These are phyloP conservation scores for Stigmatopora nigra DNA, from an alignment of 2,113 vertebrate genomes.

Conservation along the genomic window DNA sequence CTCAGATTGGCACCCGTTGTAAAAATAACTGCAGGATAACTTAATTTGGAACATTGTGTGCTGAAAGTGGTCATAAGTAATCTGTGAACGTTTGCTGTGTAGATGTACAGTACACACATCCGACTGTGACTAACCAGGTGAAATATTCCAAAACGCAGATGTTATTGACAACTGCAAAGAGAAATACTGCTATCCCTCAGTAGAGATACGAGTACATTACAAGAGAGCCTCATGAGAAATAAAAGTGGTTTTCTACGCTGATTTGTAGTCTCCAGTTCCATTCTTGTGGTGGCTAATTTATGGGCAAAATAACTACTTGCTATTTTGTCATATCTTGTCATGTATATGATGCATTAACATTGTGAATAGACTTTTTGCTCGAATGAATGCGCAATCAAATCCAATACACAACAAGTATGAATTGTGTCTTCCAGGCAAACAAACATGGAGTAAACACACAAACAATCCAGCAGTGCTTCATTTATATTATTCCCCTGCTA, in stretches of 20 bases:
- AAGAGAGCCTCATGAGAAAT: conserved; percentile 68
- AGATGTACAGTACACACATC: conserved; percentile 36
- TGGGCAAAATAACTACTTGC: conserved; percentile 45
- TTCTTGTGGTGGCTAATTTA: conserved; percentile 18
- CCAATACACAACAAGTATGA: conserved; percentile 30
- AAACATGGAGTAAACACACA: conserved; percentile 28
- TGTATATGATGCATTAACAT: conserved; percentile 51
- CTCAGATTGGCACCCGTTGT: conserved; percentile 15
- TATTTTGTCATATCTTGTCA: conserved; percentile 49
- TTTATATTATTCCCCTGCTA: conserved; percentile 57
- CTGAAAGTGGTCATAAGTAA: conserved; percentile 34
- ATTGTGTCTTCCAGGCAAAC: conserved; percentile 47
- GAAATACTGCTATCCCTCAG: conserved; percentile 55
- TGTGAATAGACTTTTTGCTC: conserved; percentile 44
- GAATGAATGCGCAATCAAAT: conserved; percentile 58
- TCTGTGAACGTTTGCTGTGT: conserved; percentile 38
- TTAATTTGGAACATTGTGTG: conserved; percentile 4
- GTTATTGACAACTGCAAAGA: conserved; percentile 50
- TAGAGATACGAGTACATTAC: conserved; percentile 63
- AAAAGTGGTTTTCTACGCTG: conserved; percentile 70
- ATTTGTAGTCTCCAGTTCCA: conserved; percentile 19
- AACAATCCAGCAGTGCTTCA: conserved; percentile 54
- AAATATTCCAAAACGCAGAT: conserved; percentile 45
- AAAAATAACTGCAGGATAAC: conserved; percentile 15
- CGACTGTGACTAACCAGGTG: conserved; percentile 24